Base-by-base conservation (phyloP, 2,113 vertebrate genomes). In the Stomatorhinus ivindoensis region DNA sequence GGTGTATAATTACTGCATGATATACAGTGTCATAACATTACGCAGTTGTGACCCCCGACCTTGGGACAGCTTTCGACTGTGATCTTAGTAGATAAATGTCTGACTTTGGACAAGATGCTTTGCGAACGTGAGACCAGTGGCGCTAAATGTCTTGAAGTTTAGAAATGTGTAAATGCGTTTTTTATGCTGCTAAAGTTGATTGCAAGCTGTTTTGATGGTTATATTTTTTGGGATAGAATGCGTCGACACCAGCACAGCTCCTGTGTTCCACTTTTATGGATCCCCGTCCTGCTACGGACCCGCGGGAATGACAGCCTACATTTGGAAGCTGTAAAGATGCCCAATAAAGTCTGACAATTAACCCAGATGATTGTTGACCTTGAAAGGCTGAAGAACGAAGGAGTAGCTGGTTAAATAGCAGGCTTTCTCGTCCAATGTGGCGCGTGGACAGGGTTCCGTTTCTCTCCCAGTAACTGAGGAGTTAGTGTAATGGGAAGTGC, bases 401-500 rank as follows among this genome's bases (percentile, higher is more conserved):
- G 13, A 39, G 11, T 76, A 5, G 15, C 53, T 82, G 42, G 13
- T 86, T 69, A 65, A 27, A 65, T 3, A 11, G 61, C 61, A 27
- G n/a, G 11, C 3, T 65, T n/a, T 65, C 61, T 27, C 61, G n/a
- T 27, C n/a, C 61, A 0, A 27, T 65, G 15, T 82, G 39, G 82
- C 27, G 65, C 76, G 17, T 31, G 87, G 44, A 46, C 50, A 47
- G 84, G 42, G 73, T 21, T 39, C 24, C 24, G 17, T 50, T 35
- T 87, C 69, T 65, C 21, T 19, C 73, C 27, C 15, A 84, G 61
- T 24, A 87, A 88, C 92, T 89, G 88, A 90, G 21, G 83, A 88
- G 83, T 94, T 92, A 88, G 65, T 90, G 55, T 92, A 91, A 93
- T 91, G 42, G 87, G 87, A n/a, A 42, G 82, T 65, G 85, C 86